Base-by-base conservation (phyloP, 2,888 invertebrate species). In the Lasius platythorax region DNA sequence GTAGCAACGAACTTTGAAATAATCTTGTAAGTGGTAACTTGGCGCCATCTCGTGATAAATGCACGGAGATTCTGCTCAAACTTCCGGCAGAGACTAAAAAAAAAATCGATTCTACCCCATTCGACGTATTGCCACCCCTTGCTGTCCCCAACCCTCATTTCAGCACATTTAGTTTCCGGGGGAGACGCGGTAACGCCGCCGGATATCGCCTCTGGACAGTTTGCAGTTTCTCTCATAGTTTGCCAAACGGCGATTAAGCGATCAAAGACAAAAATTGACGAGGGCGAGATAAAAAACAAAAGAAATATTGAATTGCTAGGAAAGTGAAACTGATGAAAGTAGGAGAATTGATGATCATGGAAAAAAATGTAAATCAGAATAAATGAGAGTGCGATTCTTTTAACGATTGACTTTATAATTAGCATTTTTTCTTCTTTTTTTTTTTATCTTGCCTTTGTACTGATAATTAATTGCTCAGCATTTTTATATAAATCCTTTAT, bases 41-140 rank as follows among this genome's bases (percentile, higher is more conserved):
- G 90, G 93, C 91, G 93, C 93, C 93, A 93, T 91, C 93, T 92
- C 85, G 85, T 87, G 91, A 87, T 83, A 72, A 88, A 73, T 85
- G 74, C 83, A 64, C 43, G 75, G 89, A 93, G 88, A 85, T 78
- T 83, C 58, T 74, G 73, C 85, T 87, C 81, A 87, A 88, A 89
- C 88, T 91, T 91, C 87, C 92, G 87, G 86, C 88, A 82, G 70
- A 68, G 90, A 67, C 81, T 81, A 81, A 87, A 89, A 89, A 89
- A 90, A 91, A 89, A 90, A 93, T 93, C 93, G 91, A 93, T 93
- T 89, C 72, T 88, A 87, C 82, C 84, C 87, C 74, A 70, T 87
- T 88, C 89, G 83, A 81, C 74, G 79, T 86, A 82, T 89, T 86
- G 83, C 83, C 84, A 85, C 81, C 84, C 82, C 88, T 85, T 86